These are phyloP conservation scores for Acanthosepion esculentum DNA, from an alignment of 2,888 invertebrate species.

Conservation along the genomic window DNA sequence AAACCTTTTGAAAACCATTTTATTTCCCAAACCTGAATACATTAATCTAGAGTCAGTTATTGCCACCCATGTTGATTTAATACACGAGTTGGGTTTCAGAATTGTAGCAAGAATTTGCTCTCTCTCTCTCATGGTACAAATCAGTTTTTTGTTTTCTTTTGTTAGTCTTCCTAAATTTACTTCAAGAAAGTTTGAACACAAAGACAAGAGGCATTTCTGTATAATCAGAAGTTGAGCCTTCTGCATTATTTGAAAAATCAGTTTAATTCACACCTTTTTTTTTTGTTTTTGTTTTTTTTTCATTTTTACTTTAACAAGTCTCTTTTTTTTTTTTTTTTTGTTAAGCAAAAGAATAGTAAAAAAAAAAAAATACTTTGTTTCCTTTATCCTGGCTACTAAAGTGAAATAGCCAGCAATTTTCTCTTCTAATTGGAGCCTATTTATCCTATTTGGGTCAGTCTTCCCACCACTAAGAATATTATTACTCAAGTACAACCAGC, in stretches of 20 bases:
- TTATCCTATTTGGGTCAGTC: neutral
- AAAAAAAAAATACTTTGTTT: neutral
- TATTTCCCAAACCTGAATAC: neutral
- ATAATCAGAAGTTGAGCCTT: neutral
- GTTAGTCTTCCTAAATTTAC: neutral
- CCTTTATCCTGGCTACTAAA: neutral
- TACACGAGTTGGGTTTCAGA: neutral
- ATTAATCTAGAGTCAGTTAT: neutral
- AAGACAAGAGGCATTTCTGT: neutral
- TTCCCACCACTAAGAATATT: neutral
- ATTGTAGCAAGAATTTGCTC: neutral
- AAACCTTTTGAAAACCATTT: neutral
- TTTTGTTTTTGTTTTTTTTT: too few relatives aligned
- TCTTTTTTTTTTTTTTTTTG: too few relatives aligned
- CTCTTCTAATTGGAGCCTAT: neutral
- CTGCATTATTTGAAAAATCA: neutral
- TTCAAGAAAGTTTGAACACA: neutral
- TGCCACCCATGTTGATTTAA: neutral
- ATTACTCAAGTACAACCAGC: neutral
- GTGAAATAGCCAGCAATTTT: neutral
- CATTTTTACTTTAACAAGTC: too few relatives aligned
- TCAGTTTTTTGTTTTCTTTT: neutral
- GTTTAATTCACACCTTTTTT: neutral
- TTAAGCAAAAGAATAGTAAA: neutral
- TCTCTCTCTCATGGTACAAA: neutral